Percentiles rank a stretch among this genome's conserved stretches.
These are phyloP conservation scores for Echiichthys vipera DNA, from an alignment of 2,797 vertebrate genomes.

Conservation along the genomic window DNA sequence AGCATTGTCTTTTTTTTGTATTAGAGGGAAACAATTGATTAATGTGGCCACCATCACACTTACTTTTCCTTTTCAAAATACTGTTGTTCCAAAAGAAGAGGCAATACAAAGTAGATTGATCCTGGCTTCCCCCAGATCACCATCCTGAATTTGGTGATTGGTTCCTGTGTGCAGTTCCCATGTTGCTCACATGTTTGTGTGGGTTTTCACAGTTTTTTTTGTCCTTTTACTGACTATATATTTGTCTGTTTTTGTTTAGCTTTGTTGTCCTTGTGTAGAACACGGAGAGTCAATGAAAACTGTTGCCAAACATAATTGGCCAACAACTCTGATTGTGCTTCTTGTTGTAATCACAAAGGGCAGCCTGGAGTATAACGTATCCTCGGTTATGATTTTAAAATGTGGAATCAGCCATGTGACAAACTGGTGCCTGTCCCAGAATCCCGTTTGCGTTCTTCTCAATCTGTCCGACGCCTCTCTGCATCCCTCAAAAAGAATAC, in stretches of 20 bases:
- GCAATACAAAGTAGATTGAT: not conserved
- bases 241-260: not conserved
- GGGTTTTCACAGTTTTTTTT: not conserved
- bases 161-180: not conserved
- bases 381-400: not conserved
- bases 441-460: not conserved
- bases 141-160: not conserved
- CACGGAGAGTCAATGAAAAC: not conserved
- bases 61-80: not conserved
- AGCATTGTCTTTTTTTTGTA: not conserved
- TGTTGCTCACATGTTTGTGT: not conserved
- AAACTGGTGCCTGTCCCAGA: not conserved
- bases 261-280: not conserved
- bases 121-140: not conserved
- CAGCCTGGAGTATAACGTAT: not conserved
- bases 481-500: slow-evolving; percentile 4
- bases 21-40: too few species aligned
- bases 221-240: not conserved
- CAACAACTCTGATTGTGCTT: not conserved
- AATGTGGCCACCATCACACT: not conserved
- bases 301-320: not conserved
- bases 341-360: not conserved
- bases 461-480: not conserved
- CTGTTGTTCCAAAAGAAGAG: not conserved
- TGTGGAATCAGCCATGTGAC: not conserved